Conservation (phyloP, 2,113 vertebrate species). For the Clarias magur region DNA sequence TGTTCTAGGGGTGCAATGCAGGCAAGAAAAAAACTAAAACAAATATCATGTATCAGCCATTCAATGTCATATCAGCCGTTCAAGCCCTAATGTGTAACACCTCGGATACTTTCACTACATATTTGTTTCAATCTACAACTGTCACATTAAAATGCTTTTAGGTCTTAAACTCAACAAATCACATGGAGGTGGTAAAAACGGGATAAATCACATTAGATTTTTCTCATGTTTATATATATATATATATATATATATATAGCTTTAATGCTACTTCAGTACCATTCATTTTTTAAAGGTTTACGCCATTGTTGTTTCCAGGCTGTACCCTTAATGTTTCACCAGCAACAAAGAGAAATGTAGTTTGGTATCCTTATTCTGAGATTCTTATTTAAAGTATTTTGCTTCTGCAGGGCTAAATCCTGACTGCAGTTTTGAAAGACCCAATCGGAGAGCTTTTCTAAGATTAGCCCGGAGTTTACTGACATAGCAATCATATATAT, state of each 20-base stretch:
- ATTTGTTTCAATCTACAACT: not conserved
- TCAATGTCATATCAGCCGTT: not conserved
- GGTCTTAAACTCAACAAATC: not conserved
- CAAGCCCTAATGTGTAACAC: not conserved
- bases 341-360: not conserved
- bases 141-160: not conserved
- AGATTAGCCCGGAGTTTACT: slow-evolving; percentile 12
- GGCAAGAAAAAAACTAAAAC: not conserved
- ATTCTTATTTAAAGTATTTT: not conserved
- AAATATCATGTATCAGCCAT: not conserved
- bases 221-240: not conserved
- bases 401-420: not conserved
- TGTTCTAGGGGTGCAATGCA: not conserved
- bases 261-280: not conserved
- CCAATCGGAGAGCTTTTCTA: slow-evolving; percentile 8
- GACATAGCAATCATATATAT: not conserved
- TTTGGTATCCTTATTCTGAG: not conserved
- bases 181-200: not conserved
- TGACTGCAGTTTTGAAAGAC: not conserved
- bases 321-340: too few species aligned
- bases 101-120: not conserved
- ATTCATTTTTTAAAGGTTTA: not conserved
- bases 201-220: not conserved
- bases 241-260: too few species aligned
- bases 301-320: not conserved